Conservation (phyloP, 1,140 invertebrate species). For the Cydia pomonella region DNA sequence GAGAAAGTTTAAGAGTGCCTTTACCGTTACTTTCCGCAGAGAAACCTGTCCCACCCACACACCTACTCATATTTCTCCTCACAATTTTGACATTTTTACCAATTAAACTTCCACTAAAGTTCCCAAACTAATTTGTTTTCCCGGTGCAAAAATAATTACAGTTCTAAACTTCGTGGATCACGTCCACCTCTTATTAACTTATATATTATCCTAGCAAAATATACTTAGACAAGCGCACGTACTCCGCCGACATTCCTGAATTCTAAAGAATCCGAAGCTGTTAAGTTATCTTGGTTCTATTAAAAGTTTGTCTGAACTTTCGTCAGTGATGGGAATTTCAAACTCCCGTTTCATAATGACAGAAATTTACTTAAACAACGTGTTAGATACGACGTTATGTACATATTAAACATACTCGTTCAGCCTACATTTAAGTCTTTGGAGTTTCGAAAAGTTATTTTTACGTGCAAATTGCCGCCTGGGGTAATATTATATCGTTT, state of each 20-base stretch:
- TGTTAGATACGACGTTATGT: not conserved
- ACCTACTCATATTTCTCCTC: not conserved
- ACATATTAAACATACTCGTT: no score
- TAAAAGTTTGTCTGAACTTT: conserved; percentile 15
- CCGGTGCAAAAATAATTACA: conserved; percentile 1
- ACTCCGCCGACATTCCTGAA: not conserved
- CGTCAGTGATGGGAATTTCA: conserved; percentile 12
- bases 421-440: not conserved
- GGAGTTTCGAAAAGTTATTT: conserved; percentile 7
- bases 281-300: conserved; percentile 25
- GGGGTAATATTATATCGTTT: no score
- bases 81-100: not conserved
- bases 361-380: not conserved
- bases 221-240: conserved; percentile 5
- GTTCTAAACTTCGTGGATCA: not conserved
- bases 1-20: no score
- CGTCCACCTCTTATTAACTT: conserved; percentile 12
- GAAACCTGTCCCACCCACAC: not conserved
- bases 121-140: not conserved
- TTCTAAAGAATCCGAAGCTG: not conserved
- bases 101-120: not conserved
- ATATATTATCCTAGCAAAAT: conserved; percentile 6
- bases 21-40: no score
- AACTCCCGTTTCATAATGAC: not conserved
- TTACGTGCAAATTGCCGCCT: conserved; percentile 1